A percentile compares a stretch with the other conserved stretches of the same genome.
phyloP scores from a whole-genome alignment of 2,113 vertebrate species.

The Donacobius atricapilla region DNA sequence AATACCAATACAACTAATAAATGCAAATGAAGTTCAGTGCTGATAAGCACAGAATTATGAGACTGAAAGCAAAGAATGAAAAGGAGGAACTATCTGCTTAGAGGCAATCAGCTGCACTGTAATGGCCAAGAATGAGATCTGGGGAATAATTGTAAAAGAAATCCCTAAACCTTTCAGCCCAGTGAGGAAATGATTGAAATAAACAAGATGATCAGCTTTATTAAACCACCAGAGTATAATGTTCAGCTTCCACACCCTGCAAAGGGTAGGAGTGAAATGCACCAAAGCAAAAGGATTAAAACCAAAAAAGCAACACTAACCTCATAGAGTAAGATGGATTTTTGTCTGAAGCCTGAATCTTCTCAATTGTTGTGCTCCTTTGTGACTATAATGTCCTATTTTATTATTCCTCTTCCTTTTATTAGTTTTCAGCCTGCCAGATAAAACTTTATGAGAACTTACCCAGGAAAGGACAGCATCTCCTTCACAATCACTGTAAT shows the following conservation, averaged over 20 bases:
- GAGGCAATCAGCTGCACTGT: conserved; percentile 69
- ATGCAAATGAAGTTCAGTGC: conserved; percentile 76
- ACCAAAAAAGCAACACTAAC: not conserved
- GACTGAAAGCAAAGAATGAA: conserved; percentile 73
- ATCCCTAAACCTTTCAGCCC: conserved; percentile 71
- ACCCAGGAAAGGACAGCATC: conserved; percentile 10
- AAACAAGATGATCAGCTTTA: conserved; percentile 56
- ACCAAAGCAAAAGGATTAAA: conserved; percentile 46
- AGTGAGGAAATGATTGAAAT: conserved; percentile 64
- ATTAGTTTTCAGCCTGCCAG: conserved; percentile 37
- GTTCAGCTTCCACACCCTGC: not conserved
- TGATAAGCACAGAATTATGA: conserved; percentile 78
- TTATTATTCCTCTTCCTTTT: conserved; percentile 35
- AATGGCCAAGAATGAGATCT: conserved; percentile 74
- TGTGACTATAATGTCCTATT: conserved; percentile 18
- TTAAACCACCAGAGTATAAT: conserved; percentile 41
- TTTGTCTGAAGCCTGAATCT: conserved; percentile 39
- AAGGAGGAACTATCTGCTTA: conserved; percentile 71
- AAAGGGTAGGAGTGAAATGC: conserved; percentile 25
- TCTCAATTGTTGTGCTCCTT: not conserved
- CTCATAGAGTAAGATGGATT: not conserved
- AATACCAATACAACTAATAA: conserved; percentile 75
- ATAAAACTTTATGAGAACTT: conserved; percentile 42
- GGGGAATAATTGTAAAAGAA: conserved; percentile 72
- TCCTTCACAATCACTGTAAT: conserved; percentile 7